Percentiles rank a stretch among this genome's conserved stretches.
Conservation (phyloP, 1,140 invertebrate genomes). For the Calliopsis andreniformis region DNA sequence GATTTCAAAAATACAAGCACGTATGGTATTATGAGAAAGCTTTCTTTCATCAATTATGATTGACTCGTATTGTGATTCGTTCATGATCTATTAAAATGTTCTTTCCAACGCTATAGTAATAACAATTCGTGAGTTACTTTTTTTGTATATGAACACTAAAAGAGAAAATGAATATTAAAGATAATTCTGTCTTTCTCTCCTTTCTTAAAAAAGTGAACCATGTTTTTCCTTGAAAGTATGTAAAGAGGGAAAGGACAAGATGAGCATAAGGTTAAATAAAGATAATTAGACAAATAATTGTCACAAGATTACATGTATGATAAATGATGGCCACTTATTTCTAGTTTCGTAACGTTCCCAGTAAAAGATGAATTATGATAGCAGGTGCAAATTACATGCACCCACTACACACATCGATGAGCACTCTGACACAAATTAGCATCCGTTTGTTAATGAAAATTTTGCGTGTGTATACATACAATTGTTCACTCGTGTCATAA, state of each 20-base stretch:
- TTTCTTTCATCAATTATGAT: background rate
- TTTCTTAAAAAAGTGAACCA: background rate
- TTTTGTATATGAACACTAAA: background rate
- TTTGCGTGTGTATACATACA: too few relatives aligned
- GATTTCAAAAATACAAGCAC: background rate
- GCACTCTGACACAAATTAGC: background rate
- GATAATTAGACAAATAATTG: background rate
- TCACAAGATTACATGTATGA: background rate
- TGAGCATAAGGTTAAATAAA: background rate
- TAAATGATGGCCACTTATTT: background rate
- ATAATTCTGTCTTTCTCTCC: too few relatives aligned
- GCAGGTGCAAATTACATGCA: background rate
- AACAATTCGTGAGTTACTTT: background rate
- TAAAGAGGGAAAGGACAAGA: background rate
- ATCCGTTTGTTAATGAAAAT: slow-evolving; percentile 10
- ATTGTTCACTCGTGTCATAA: background rate
- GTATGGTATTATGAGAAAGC: background rate
- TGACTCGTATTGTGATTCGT: background rate
- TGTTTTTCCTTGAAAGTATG: background rate
- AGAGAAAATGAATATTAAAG: background rate
- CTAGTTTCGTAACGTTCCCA: background rate
- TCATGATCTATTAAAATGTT: background rate
- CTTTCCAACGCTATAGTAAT: background rate
- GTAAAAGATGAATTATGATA: slow-evolving; percentile 6
- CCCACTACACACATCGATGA: background rate